Evolutionary conservation across 2,797 vertebrate species (phyloP), one percentile per base, ranked within the genome.

Genomic region (Channa striata): DNA sequence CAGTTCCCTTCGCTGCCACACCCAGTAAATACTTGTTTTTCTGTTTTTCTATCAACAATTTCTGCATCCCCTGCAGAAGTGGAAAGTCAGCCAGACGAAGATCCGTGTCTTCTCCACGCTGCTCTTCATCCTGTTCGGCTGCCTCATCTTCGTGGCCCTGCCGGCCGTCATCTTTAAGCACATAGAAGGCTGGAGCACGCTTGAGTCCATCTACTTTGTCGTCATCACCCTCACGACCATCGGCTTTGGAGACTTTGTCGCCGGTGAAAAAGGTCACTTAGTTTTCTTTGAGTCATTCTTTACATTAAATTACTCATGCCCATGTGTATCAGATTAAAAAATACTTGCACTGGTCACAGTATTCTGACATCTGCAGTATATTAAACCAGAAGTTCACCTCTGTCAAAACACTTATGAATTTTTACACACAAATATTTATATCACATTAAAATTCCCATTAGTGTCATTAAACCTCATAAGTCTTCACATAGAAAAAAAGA

Each of bases 201-300:
- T 99, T 43, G 98, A 99, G 57, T 96, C 98, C 81, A 96, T 99
- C 91, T 99, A 99, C 86, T 99, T 99, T 61, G 97, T 99, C 40
- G 98, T 99, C 83, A 98, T 99, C 90, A 99, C 98, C 16, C 93
- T 99, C 87, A 99, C 97, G 54, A 99, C 98, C 12, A 99, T 99
- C 59, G 98, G 98, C 69, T 99, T 99, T 42, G 98, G 98, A 16
- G 98, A 99, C 89, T 99, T 98, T 40, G 98, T 99, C 1, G 97
- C 97, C 50, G 97, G 98, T 91, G 94, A 95, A 92, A 83, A 90
- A 80, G 90, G 91, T 89, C 21, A 58, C 23, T 69, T 39, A 10
- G 60, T 13, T 43, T 16, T 64, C 56, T 1, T 20, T 59, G 63
- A n/a, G 58, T 80, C 80, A 30, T 30, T 30, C 25, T 6, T 30